Evolutionary conservation across 2,113 vertebrate species (phyloP).

Genomic region (Quiscalus mexicanus): DNA sequence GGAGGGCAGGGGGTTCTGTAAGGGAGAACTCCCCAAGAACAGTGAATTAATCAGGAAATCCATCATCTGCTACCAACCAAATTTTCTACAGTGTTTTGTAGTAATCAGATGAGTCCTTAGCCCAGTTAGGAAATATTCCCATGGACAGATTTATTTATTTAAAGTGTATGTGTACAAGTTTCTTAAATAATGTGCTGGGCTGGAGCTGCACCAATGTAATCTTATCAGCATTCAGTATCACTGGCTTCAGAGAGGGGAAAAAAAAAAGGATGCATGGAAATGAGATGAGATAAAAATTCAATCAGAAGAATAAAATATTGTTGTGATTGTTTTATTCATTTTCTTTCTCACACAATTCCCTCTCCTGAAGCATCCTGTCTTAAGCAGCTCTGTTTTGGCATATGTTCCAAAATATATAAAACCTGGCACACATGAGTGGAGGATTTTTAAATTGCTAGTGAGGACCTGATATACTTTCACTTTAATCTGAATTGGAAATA

Average conservation of each 20-base stretch:
- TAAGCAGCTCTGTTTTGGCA: background rate
- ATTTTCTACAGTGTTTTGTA: background rate
- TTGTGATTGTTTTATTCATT: conserved; percentile 52
- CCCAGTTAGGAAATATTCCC: background rate
- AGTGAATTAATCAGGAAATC: background rate
- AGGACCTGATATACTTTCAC: conserved; percentile 29
- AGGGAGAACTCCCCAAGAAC: background rate
- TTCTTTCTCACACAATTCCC: conserved; percentile 3
- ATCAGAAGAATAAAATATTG: conserved; percentile 50
- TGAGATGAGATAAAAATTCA: conserved; percentile 47
- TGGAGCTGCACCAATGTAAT: background rate
- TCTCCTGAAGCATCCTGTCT: background rate
- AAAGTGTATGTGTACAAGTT: background rate
- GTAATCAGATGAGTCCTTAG: background rate
- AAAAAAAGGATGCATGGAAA: conserved; percentile 21
- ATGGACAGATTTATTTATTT: background rate
- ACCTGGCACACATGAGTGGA: conserved; percentile 23
- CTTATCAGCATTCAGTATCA: conserved; percentile 18
- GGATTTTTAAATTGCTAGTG: conserved; percentile 55
- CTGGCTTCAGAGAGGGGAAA: background rate
- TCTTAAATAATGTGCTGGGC: background rate
- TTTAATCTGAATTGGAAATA: conserved; percentile 63
- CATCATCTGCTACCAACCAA: background rate
- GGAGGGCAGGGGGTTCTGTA: background rate
- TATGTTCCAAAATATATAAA: background rate